Base-by-base conservation (phyloP, 1,140 invertebrate genomes). In the Aleiodes sp. region DNA sequence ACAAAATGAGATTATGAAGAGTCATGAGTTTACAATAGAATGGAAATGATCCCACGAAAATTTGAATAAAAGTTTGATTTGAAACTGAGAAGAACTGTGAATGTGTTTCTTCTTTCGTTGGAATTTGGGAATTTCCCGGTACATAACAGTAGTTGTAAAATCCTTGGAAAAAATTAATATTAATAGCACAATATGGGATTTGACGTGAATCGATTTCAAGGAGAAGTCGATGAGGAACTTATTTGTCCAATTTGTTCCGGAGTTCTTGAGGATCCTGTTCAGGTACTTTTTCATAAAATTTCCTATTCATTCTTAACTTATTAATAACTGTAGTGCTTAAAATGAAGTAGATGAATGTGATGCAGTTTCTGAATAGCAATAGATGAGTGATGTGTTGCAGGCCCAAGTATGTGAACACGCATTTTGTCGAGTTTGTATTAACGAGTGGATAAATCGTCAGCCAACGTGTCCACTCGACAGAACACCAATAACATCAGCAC, bases 341-440 rank as follows among this genome's bases (percentile, higher is more conserved):
- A n/a, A n/a, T n/a, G n/a, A 56, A 24, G 31, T 59, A 59, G 31
- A 60, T 35, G 16, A 19, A 65, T 52, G 63, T 9, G 12, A 68
- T 60, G 59, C 66, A 69, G 69, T 67, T 78, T 77, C 73, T 71
- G 70, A 78, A 73, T 63, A 79, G 73, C 76, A 70, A 74, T 73
- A 81, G 78, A 76, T 79, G 76, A 82, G 76, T 67, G 76, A 80
- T 78, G 46, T 77, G 72, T 86, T 89, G 26, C 84, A 98, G 96
- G 96, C 96, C 68, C 95, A 96, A 37, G 91, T 92, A 75, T 98
- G 96, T 87, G 97, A 98, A 84, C 96, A 98, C 88, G 96, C 96
- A 68, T 98, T 98, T 88, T 98, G 97, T 87, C 90, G 92, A 77
- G 90, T 89, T 14, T 98, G 97, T 83, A 98, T 98, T 73, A 93